Base-by-base conservation (phyloP, 2,888 invertebrate genomes). In the Melinopterus prodromus region DNA sequence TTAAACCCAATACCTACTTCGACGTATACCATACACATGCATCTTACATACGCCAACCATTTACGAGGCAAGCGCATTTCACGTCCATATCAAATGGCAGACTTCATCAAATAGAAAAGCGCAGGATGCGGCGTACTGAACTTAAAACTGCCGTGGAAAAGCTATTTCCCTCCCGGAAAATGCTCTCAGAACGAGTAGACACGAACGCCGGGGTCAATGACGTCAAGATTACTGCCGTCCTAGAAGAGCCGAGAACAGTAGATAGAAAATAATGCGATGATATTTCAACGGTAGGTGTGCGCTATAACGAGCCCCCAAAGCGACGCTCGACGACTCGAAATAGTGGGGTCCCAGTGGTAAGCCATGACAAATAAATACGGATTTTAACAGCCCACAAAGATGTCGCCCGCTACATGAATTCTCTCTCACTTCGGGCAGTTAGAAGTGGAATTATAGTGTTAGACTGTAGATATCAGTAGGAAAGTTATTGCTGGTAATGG, bases 41-140 rank as follows among this genome's bases (percentile, higher is more conserved):
- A 9, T 53, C 53, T 53, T 53, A 53, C 53, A 53, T 9, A 7
- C 12, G 7, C 12, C 53, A 53, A 53, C 53, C 53, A 53, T 53
- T 53, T 53, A 53, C 53, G 53, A 53, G 7, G 12, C 1, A 53
- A 53, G 53, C 53, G 53, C 12, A 53, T 53, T 12, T 53, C 53
- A 53, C 53, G 53, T 53, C 9, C 53, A 53, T 7, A 53, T 12
- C 53, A 53, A 53, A 53, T 12, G 53, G 53, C 53, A 53, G 53
- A 53, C 53, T 53, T 53, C 53, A 53, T 53, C 53, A 53, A 53
- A 53, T 53, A 53, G 53, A 53, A 53, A 53, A 53, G 53, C 53
- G 53, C 53, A 9, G 53, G 53, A 53, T 53, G 53, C 53, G 53
- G 53, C 53, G 53, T 53, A 53, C 53, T 53, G 53, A 53, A 53